These are phyloP conservation scores for Bathynomus jamesi DNA, from an alignment of 1,140 invertebrate genomes.

Conservation along the genomic window DNA sequence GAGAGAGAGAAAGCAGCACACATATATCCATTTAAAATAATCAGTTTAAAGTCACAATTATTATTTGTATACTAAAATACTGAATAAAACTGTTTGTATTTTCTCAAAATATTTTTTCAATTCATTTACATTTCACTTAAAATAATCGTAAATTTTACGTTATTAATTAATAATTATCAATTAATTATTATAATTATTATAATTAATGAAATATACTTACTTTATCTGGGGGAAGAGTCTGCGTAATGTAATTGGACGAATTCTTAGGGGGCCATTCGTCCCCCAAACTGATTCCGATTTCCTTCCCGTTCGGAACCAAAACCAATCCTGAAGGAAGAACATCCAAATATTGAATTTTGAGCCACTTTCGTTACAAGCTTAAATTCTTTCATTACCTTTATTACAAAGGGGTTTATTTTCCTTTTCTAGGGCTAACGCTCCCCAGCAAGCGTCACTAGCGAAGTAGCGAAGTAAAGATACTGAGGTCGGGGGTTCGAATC, in stretches of 20 bases:
- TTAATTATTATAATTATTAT: neutral
- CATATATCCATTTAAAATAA: neutral
- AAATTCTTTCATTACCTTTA: too few species aligned
- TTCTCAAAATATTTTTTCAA: too few species aligned
- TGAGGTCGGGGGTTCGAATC: neutral
- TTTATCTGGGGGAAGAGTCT: neutral
- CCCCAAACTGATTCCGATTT: constrained; percentile 68
- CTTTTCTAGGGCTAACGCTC: neutral
- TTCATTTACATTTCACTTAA: too few species aligned
- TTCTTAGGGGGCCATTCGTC: constrained; percentile 47
- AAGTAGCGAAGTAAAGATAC: neutral
- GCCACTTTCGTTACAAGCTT: too few species aligned
- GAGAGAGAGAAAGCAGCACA: neutral
- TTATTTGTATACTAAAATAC: too few species aligned
- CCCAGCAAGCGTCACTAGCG: neutral
- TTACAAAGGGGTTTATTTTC: neutral
- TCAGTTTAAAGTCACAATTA: neutral
- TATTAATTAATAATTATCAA: neutral
- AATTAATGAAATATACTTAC: neutral
- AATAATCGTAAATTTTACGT: neutral
- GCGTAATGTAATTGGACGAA: neutral
- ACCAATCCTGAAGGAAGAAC: constrained; percentile 57
- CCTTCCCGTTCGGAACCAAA: constrained; percentile 82
- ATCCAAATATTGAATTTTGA: neutral
- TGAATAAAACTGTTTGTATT: too few species aligned